Evolutionary conservation across 2,888 invertebrate species (phyloP).

Genomic region (Oasisia sp.): DNA sequence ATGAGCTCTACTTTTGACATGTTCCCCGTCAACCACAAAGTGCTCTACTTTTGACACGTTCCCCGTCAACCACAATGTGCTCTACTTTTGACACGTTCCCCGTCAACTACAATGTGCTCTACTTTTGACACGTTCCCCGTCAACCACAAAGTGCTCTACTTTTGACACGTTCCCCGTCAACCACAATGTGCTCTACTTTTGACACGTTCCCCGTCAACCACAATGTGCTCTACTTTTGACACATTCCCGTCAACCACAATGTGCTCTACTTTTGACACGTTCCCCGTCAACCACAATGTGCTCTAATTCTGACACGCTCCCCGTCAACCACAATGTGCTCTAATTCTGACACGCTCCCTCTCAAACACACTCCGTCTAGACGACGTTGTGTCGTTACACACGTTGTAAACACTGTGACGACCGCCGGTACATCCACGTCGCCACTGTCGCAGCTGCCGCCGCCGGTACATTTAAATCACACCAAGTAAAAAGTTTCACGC

Average conservation of each 20-base stretch:
- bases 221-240: background rate
- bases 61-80: too few relatives aligned
- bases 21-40: too few relatives aligned
- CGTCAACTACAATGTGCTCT: background rate
- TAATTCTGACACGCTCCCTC: background rate
- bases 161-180: too few relatives aligned
- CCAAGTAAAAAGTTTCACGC: slow-evolving; percentile 17
- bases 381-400: background rate
- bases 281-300: background rate
- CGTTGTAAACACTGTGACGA: slow-evolving; percentile 12
- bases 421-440: slow-evolving; percentile 5
- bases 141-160: background rate
- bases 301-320: background rate
- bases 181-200: background rate
- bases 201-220: background rate
- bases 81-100: background rate
- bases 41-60: too few relatives aligned
- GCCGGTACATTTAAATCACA: slow-evolving; percentile 6
- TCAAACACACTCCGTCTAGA: background rate
- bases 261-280: background rate
- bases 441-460: slow-evolving; percentile 7
- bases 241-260: background rate
- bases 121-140: background rate
- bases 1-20: too few relatives aligned
- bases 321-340: background rate